Base-by-base conservation (phyloP, 2,797 vertebrate species). In the Garrulus glandarius region DNA sequence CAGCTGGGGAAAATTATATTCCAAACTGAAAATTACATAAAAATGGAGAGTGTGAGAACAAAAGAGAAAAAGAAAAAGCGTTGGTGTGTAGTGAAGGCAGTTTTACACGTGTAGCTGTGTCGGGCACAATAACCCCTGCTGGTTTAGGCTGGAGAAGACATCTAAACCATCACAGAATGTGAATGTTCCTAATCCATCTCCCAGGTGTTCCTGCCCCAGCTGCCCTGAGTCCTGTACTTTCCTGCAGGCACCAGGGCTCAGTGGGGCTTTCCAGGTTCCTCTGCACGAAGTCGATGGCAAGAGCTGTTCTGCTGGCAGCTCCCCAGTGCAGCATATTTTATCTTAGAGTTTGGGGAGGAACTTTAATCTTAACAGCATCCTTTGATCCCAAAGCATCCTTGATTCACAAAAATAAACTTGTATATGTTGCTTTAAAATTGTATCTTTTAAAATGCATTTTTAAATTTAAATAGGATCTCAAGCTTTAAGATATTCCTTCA, bases 301-400 rank as follows among this genome's bases (percentile, higher is more conserved):
- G 49, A 69, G 39, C 20, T 61, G 27, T 5, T 53, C 72, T 76
- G 59, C 57, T 52, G 80, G 63, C 74, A 52, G 61, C 49, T 81
- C 52, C 52, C 32, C n/a, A 52, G 43, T 2, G 26, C 16, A 47
- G 16, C 29, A 7, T 0, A 0, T 16, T 32, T 50, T n/a, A 5
- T 5, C 27, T 18, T 36, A 16, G 43, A 32, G 24, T 5, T 29
- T 72, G 88, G 57, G 43, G 27, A 34, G 47, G 30, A 79, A 23
- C 36, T 71, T 64, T 2, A 39, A 29, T 41, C 81, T 56, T 60
- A 29, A 37, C 13, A 34, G 23, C 46, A 47, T 24, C 46, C 46
- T 47, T 47, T 47, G 24, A 47, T 24, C 46, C 26, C 29, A 34
- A 50, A 77, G 13, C 19, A 43, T 43, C 37, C 24, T 59, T 32